Evolutionary conservation across 2,888 invertebrate species (phyloP).

Genomic region (Chelonus formosanus): DNA sequence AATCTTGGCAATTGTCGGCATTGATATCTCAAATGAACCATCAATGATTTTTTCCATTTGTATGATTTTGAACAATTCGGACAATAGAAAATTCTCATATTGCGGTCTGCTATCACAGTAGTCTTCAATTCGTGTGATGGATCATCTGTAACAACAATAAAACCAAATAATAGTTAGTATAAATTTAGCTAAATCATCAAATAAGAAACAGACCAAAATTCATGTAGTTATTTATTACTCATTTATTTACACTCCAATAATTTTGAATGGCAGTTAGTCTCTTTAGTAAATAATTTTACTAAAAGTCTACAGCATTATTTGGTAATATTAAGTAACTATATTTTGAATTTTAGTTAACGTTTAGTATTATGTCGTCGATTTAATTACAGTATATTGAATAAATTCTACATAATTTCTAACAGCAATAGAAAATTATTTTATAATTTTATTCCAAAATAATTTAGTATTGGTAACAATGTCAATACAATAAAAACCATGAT

Average conservation of each 20-base stretch:
- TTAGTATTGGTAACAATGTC: conserved; percentile 56
- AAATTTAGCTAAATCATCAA: too few relatives aligned
- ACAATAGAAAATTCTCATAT: conserved; percentile 48
- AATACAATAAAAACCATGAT: conserved; percentile 55
- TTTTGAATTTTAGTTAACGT: too few relatives aligned
- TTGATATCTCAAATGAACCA: conserved; percentile 48
- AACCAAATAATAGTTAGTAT: not conserved
- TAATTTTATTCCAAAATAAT: conserved; percentile 29
- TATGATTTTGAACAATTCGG: conserved; percentile 54
- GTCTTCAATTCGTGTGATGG: conserved; percentile 1
- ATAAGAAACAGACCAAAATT: not conserved
- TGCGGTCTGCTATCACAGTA: conserved; percentile 7
- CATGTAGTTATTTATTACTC: not conserved
- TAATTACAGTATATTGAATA: too few relatives aligned
- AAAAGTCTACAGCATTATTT: too few relatives aligned
- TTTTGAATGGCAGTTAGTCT: too few relatives aligned
- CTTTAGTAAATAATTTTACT: too few relatives aligned
- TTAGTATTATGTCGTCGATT: too few relatives aligned
- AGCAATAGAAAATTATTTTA: too few relatives aligned
- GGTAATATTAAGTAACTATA: too few relatives aligned
- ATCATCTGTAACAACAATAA: conserved; percentile 41
- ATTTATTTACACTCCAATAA: too few relatives aligned
- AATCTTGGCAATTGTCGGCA: conserved; percentile 50
- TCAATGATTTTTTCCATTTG: conserved; percentile 52
- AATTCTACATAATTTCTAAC: too few relatives aligned